These are phyloP conservation scores for Peromyscus attwateri DNA, from an alignment of 2,797 vertebrate species.

Conservation along the genomic window DNA sequence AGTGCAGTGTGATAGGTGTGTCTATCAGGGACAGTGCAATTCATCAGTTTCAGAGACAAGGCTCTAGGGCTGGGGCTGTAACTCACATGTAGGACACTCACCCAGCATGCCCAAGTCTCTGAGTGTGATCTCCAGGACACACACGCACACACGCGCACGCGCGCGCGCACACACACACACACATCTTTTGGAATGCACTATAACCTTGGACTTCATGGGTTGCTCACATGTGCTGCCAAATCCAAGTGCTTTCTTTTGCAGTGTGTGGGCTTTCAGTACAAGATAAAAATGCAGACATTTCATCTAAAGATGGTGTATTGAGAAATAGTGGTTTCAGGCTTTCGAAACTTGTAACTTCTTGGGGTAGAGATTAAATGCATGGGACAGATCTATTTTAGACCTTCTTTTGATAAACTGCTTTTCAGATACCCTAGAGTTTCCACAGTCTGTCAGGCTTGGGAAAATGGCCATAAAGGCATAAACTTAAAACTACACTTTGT, in stretches of 20 bases:
- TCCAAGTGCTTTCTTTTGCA: conserved; percentile 50
- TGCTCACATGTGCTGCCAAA: neutral
- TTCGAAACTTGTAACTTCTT: conserved; percentile 1
- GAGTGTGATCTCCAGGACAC: neutral
- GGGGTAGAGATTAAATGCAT: conserved; percentile 25
- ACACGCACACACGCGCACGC: too few species aligned
- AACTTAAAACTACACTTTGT: neutral
- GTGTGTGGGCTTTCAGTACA: neutral
- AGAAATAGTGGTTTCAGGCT: conserved; percentile 65
- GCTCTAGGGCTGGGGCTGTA: neutral
- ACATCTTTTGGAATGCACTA: neutral
- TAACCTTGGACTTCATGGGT: neutral
- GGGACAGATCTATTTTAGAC: neutral
- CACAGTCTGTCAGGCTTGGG: neutral
- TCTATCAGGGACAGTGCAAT: neutral
- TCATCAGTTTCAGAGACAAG: neutral
- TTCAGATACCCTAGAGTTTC: neutral
- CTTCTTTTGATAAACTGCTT: neutral
- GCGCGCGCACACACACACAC: neutral
- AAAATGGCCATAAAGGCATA: neutral
- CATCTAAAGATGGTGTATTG: conserved; percentile 14
- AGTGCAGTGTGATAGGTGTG: neutral
- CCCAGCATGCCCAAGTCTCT: neutral
- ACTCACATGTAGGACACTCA: neutral
- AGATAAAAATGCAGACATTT: neutral